phyloP scores from a whole-genome alignment of 2,888 invertebrate genomes.

The Monochamus alternatus region DNA sequence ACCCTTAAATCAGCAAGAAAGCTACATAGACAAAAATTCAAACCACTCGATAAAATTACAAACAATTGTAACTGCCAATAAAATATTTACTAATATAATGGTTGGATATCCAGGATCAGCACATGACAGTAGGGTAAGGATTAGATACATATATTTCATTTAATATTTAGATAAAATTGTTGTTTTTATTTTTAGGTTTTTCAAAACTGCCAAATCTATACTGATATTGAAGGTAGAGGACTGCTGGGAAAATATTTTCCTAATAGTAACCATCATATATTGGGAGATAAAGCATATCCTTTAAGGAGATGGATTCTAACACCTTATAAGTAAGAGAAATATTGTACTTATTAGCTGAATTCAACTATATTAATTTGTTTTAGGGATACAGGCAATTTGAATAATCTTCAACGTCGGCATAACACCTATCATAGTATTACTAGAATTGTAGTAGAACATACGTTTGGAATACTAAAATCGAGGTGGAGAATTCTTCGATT shows the following conservation, averaged over 20 bases:
- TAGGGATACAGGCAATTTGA: not conserved
- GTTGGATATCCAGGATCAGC: constrained; percentile 25
- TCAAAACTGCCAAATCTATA: not conserved
- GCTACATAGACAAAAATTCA: constrained; percentile 19
- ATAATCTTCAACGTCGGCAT: not conserved
- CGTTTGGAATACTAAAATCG: constrained; percentile 24
- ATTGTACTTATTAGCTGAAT: not conserved
- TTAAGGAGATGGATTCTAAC: not conserved
- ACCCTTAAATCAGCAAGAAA: constrained; percentile 14
- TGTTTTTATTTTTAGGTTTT: not conserved
- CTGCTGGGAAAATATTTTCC: not conserved
- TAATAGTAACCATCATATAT: not conserved
- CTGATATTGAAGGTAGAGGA: not conserved
- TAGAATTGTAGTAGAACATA: constrained; percentile 29
- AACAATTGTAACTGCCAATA: not conserved
- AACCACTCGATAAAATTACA: constrained; percentile 10
- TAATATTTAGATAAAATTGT: not conserved
- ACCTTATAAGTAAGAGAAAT: not conserved
- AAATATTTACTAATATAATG: constrained; percentile 18
- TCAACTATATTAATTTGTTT: not conserved
- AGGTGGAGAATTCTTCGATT: constrained; percentile 17
- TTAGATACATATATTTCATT: not conserved
- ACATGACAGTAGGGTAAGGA: constrained; percentile 19
- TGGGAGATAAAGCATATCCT: not conserved
- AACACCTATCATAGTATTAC: constrained; percentile 4